Conservation (phyloP, 1,140 invertebrate genomes). For the Dendroctonus valens region DNA sequence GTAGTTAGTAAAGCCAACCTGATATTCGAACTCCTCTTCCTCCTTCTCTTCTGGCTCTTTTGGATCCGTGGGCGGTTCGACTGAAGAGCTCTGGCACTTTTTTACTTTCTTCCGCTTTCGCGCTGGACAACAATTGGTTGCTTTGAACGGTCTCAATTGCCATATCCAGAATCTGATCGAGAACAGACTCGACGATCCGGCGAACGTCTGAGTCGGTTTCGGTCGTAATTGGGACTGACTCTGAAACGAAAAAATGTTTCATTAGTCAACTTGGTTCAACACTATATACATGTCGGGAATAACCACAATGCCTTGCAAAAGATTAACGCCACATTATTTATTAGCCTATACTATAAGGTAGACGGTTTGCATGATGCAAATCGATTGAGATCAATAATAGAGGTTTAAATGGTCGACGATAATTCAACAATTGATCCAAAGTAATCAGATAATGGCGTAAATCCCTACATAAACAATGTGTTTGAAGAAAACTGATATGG, state of each 20-base stretch:
- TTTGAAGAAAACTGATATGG: too few species aligned
- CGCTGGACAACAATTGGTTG: conserved; percentile 34
- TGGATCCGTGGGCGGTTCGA: background rate
- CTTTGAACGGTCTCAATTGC: conserved; percentile 41
- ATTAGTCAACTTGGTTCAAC: too few species aligned
- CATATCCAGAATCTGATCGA: conserved; percentile 44
- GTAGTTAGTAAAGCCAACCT: background rate
- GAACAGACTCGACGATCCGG: conserved; percentile 35
- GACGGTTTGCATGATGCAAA: too few species aligned
- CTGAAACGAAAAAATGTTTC: too few species aligned
- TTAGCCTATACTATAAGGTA: too few species aligned
- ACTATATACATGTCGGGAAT: too few species aligned
- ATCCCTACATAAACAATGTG: too few species aligned
- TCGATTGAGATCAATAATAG: too few species aligned
- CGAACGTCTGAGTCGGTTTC: conserved; percentile 28
- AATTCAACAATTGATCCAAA: background rate
- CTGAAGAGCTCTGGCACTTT: background rate
- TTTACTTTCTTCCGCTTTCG: conserved; percentile 8
- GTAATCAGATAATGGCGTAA: too few species aligned
- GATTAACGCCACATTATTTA: too few species aligned
- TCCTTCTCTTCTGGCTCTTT: conserved; percentile 6
- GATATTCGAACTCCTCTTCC: conserved; percentile 17
- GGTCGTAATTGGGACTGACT: background rate
- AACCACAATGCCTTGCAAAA: too few species aligned
- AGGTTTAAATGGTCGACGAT: too few species aligned